phyloP scores from a whole-genome alignment of 2,797 vertebrate species.

The Periophthalmus magnuspinnatus region DNA sequence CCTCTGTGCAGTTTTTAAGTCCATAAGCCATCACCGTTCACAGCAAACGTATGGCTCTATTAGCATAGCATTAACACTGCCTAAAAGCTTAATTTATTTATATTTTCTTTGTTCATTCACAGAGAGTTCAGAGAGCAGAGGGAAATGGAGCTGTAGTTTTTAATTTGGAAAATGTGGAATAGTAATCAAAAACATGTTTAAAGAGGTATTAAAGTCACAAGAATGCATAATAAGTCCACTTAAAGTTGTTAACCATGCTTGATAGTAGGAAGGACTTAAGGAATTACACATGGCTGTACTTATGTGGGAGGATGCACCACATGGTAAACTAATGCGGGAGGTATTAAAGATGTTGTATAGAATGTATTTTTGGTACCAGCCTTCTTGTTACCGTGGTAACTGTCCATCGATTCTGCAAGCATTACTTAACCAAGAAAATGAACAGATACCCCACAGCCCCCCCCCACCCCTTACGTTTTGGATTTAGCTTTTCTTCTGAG shows the following conservation, averaged over 20 bases:
- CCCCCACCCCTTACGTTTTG: conserved; percentile 18
- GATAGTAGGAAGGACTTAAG: conserved; percentile 8
- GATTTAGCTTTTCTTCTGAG: conserved; percentile 36
- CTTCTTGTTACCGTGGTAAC: conserved; percentile 81
- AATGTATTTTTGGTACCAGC: conserved; percentile 81
- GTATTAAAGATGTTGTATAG: conserved; percentile 73
- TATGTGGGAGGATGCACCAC: conserved; percentile 44
- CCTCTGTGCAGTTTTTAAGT: no score
- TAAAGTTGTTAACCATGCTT: background rate
- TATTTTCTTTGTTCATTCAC: no score
- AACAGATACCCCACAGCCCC: conserved; percentile 45
- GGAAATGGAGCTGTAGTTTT: no score
- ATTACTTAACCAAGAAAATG: conserved; percentile 65
- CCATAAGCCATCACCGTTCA: no score
- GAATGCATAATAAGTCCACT: no score
- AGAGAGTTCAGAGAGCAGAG: no score
- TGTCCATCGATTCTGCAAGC: conserved; percentile 66
- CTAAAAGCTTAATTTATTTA: no score
- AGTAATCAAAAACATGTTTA: no score
- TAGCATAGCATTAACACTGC: no score
- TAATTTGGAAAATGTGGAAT: background rate
- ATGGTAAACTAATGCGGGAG: conserved; percentile 61
- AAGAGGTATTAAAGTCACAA: background rate
- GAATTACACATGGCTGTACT: conserved; percentile 19
- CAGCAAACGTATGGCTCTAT: no score